A percentile compares a stretch with the other conserved stretches of the same genome.
phyloP scores from a whole-genome alignment of 1,140 invertebrate genomes.

The Agraylea sexmaculata region DNA sequence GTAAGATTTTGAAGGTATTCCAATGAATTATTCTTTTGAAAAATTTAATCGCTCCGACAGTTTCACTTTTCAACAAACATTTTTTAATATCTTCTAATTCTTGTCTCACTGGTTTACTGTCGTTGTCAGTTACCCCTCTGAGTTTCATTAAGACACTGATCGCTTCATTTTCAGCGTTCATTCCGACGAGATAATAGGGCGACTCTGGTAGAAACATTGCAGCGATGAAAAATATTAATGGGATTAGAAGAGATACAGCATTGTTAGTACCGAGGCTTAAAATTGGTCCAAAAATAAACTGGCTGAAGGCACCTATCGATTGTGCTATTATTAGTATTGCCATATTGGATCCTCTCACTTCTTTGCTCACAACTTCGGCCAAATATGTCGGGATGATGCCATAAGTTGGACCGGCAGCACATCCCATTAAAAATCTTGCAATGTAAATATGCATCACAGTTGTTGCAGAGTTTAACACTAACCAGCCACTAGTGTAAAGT shows the following conservation, averaged over 20 bases:
- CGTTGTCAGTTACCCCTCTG: constrained; percentile 11
- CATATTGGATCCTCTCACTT: constrained; percentile 45
- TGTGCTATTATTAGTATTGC: constrained; percentile 50
- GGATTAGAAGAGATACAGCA: constrained; percentile 12
- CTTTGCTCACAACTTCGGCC: constrained; percentile 46
- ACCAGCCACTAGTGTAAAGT: constrained; percentile 16
- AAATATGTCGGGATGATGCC: constrained; percentile 33
- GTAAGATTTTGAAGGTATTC: constrained; percentile 16
- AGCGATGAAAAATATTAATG: constrained; percentile 10
- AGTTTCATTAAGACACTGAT: constrained; percentile 13
- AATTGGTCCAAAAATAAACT: constrained; percentile 31
- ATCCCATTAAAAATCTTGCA: constrained; percentile 18
- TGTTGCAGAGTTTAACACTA: constrained; percentile 13
- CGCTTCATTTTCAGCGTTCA: constrained; percentile 11
- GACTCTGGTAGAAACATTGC: constrained; percentile 17
- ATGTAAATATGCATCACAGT: constrained; percentile 13
- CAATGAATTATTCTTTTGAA: constrained; percentile 14
- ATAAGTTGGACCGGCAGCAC: constrained; percentile 19
- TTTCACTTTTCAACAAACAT: constrained; percentile 16
- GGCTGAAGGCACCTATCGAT: constrained; percentile 43
- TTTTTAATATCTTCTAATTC: constrained; percentile 17
- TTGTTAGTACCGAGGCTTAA: constrained; percentile 20
- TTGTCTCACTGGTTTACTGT: constrained; percentile 10
- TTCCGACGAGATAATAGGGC: constrained; percentile 18
- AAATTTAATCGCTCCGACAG: constrained; percentile 13